Evolutionary conservation across 2,113 vertebrate genomes (phyloP).

Genomic region (Hydrolagus affinis): DNA sequence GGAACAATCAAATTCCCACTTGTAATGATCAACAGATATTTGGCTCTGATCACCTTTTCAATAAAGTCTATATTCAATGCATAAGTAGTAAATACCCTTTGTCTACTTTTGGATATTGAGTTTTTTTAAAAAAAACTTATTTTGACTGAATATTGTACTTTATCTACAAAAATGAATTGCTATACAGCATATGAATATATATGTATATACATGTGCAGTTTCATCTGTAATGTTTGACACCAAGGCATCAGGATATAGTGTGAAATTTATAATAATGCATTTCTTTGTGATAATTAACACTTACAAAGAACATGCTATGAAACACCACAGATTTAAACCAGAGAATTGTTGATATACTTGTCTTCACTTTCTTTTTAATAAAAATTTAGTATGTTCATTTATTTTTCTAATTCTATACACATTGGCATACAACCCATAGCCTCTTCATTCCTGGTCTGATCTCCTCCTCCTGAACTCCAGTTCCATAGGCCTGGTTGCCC

Average conservation of each 20-base stretch:
- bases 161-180: not conserved
- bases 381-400: too few relatives aligned
- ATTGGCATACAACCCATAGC: too few relatives aligned
- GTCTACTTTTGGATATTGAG: not conserved
- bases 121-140: slow-evolving; percentile 8
- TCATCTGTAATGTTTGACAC: not conserved
- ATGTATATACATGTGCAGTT: not conserved
- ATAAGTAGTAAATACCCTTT: not conserved
- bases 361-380: too few relatives aligned
- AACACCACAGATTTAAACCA: too few relatives aligned
- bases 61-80: not conserved
- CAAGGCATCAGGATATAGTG: not conserved
- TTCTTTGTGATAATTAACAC: not conserved
- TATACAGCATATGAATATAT: not conserved
- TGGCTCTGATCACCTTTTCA: not conserved
- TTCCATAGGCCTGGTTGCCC: too few relatives aligned
- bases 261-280: too few relatives aligned
- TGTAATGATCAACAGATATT: not conserved
- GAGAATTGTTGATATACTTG: too few relatives aligned
- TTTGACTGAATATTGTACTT: not conserved
- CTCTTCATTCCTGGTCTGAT: too few relatives aligned
- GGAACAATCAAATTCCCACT: too few relatives aligned
- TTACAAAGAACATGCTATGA: too few relatives aligned
- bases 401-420: too few relatives aligned
- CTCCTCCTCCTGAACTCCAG: too few relatives aligned